Evolutionary conservation across 2,113 vertebrate species (phyloP).

Genomic region (Paramisgurnus dabryanus): DNA sequence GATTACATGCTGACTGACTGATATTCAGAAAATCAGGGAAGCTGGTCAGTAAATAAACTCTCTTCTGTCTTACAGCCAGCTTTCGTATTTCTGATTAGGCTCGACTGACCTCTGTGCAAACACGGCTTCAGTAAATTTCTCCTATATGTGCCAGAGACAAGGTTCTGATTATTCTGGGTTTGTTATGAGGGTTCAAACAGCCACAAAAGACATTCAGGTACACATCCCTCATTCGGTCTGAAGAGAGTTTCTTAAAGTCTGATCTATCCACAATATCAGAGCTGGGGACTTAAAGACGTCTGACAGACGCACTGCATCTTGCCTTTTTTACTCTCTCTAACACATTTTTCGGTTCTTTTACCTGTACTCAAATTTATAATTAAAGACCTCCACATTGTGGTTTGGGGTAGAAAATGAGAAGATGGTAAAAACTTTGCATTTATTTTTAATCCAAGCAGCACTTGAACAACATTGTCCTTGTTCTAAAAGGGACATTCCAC

Average conservation of each 20-base stretch:
- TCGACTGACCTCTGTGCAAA: background rate
- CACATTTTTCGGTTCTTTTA: background rate
- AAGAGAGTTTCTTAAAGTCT: background rate
- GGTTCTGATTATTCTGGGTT: too few species aligned
- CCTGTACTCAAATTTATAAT: too few species aligned
- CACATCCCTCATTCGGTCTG: background rate
- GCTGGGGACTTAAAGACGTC: background rate
- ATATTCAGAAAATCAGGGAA: background rate
- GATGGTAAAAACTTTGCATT: too few species aligned
- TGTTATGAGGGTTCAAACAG: background rate
- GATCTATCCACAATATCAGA: background rate
- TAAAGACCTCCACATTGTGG: too few species aligned
- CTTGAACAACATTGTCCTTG: too few species aligned
- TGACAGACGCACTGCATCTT: background rate
- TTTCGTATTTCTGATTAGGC: background rate
- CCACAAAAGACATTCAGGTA: background rate
- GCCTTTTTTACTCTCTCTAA: background rate
- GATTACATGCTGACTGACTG: background rate
- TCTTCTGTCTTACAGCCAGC: background rate
- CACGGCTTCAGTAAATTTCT: background rate
- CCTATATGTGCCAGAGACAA: background rate
- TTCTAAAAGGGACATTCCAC: too few species aligned
- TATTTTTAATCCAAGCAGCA: too few species aligned
- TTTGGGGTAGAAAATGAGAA: too few species aligned
- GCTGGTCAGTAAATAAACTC: background rate